phyloP scores from a whole-genome alignment of 2,888 invertebrate genomes.

The Pocota personata region DNA sequence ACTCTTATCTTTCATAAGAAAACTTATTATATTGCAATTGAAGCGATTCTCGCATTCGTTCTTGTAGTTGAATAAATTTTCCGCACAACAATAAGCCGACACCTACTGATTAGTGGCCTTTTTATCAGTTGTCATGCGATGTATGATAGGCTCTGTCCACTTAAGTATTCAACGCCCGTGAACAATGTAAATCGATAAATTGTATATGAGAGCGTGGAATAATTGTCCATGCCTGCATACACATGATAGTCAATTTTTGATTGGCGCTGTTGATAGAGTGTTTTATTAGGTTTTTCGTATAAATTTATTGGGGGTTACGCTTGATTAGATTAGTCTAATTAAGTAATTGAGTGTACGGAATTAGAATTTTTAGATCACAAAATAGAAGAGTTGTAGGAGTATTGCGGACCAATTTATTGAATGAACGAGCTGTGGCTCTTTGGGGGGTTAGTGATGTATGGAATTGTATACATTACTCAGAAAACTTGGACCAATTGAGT shows the following conservation, averaged over 20 bases:
- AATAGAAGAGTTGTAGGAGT: background rate
- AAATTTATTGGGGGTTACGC: constrained; percentile 17
- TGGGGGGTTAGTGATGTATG: background rate
- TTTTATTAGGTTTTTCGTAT: constrained; percentile 28
- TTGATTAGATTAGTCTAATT: constrained; percentile 60
- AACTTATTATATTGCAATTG: constrained; percentile 46
- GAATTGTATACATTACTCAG: background rate
- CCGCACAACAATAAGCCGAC: constrained; percentile 3
- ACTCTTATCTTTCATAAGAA: constrained; percentile 23
- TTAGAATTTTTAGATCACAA: constrained; percentile 1
- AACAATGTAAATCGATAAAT: constrained; percentile 61
- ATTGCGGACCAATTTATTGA: background rate
- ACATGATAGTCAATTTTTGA: constrained; percentile 27
- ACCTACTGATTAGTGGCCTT: constrained; percentile 43
- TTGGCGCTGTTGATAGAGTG: constrained; percentile 11
- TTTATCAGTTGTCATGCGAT: constrained; percentile 49
- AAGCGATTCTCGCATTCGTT: background rate
- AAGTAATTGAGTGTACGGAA: constrained; percentile 33
- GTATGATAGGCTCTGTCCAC: constrained; percentile 10
- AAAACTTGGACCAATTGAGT: too few species aligned
- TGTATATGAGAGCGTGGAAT: constrained; percentile 12
- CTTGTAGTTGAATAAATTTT: background rate
- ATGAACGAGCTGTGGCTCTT: background rate
- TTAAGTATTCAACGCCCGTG: constrained; percentile 46
- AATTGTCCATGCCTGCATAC: constrained; percentile 9